Evolutionary conservation across 2,797 vertebrate genomes (phyloP), one percentile per base, ranked within the genome.

Genomic region (Malacoctenus gilli): DNA sequence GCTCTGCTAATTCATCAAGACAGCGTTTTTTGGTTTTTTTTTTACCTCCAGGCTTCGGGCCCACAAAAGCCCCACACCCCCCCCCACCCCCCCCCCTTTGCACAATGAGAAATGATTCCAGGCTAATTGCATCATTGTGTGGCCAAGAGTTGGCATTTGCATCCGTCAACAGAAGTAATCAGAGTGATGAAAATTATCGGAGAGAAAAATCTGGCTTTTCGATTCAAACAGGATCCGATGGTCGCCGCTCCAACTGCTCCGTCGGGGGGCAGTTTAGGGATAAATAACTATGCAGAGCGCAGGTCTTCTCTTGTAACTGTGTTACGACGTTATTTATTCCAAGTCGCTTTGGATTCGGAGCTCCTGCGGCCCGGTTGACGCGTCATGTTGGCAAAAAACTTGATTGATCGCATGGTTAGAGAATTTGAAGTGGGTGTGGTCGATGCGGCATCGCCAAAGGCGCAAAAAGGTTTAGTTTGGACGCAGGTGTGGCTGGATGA

Each of bases 161-260:
- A 38, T 49, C 15, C 23, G 28, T 66, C 49, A 57, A 40, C 14
- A 37, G n/a, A 19, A 48, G 20, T 21, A 19, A 72, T 76, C 32
- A 40, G 75, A 46, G 14, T 20, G 40, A 73, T 59, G 34, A 47
- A 69, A 51, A 64, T 47, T 25, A 73, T 53, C 2, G 49, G 50
- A 28, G 1, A 23, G 47, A 67, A 44, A 51, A 46, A 63, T 66
- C 15, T 35, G 47, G 51, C 49, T 55, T 40, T 59, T 56, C 12
- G 2, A 20, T 63, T 28, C 13, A 19, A 39, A 20, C 30, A 16
- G 50, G 30, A n/a, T 28, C n/a, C 21, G 39, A 41, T 43, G 22
- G 4, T 22, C 44, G 60, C 13, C 42, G 55, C 12, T 14, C 37
- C 6, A 28, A 28, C 25, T 28, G 25, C 25, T 28, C 25, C 9